Evolutionary conservation across 2,888 invertebrate species (phyloP), one percentile per base, ranked within the genome.

Genomic region (Microctonus hyperodae): DNA sequence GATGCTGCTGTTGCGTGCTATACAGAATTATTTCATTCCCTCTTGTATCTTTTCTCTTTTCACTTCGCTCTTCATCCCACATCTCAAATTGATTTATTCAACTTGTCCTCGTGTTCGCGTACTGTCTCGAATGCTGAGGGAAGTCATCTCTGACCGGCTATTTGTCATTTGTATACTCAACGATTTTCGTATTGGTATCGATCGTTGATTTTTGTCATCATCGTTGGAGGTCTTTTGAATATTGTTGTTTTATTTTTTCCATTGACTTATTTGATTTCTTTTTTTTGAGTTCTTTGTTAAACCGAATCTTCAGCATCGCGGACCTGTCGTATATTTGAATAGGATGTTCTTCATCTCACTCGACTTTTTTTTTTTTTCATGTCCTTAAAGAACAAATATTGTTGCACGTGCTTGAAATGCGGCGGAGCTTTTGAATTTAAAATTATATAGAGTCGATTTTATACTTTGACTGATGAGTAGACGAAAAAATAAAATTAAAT

Each of bases 381-480:
- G 37, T 55, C 59, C 67, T 64, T 51, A 61, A 64, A 57, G 68
- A 65, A 72, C 71, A 70, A 76, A 76, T 76, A 76, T 76, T 76
- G 71, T 72, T 73, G 71, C 72, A 75, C 74, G 73, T 72, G 74
- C 72, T 72, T 66, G 59, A 73, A 70, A 72, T 71, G 66, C 31
- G 28, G 53, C 35, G 58, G 67, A 61, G 40, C 23, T 44, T 62
- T 50, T 44, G 16, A 59, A 44, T 56, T 61, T 48, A 35, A 50
- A 20, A 40, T 50, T 53, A 25, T 31, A 40, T 58, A 20, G 31
- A 35, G 16, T 20, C 4, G 44, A 44, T 57, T 60, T 11, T 5
- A 16, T 20, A 16, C 16, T 16, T 44, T 6, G 0, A 44, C n/a
- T 50, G n/a, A 37, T 44, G 22, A 33, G 50, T 25, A 11, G 59